Evolutionary conservation across 2,888 invertebrate species (phyloP), one percentile per base, ranked within the genome.

Genomic region (Anoplius nigerrimus): DNA sequence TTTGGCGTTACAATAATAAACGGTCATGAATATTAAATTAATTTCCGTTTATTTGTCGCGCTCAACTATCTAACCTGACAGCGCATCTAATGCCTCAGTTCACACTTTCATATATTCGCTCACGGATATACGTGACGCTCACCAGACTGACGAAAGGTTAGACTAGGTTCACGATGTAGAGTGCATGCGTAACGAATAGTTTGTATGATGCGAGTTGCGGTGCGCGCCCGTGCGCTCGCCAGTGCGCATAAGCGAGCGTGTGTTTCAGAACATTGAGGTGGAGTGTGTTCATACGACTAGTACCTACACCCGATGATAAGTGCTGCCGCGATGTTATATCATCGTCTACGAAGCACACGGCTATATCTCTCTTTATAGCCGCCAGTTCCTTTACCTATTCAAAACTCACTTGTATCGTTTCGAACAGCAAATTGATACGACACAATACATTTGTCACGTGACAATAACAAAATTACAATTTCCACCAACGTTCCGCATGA

Each of bases 251-350:
- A 2, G 48, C 48, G 48, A 6, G 34, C 34, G 11, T 34, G 34
- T 34, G 11, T 34, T n/a, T 34, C 34, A 34, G 34, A 34, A 34
- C 48, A n/a, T n/a, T 16, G 16, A 2, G 48, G n/a, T 48, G 13
- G 16, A 48, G n/a, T 8, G 48, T 48, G 48, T 48, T 16, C 13
- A 16, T 11, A 16, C 13, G 48, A 18, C 18, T 48, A 5, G 48
- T 48, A 55, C 55, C 34, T 16, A 34, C 34, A 34, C 34, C 34
- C 21, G 51, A 58, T 69, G 75, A 79, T 79, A 79, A 76, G 71
- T 71, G 61, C 61, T 66, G 71, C 58, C 69, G 66, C 66, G 58
- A 48, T 57, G 74, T 79, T 78, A 78, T 79, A 76, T 80, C 79
- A 79, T 69, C 76, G 69, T 70, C 71, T 62, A 59, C 72, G 62